Evolutionary conservation across 92 coral and sea anemone species (phyloP).

Genomic region (Zoanthus sociatus): DNA sequence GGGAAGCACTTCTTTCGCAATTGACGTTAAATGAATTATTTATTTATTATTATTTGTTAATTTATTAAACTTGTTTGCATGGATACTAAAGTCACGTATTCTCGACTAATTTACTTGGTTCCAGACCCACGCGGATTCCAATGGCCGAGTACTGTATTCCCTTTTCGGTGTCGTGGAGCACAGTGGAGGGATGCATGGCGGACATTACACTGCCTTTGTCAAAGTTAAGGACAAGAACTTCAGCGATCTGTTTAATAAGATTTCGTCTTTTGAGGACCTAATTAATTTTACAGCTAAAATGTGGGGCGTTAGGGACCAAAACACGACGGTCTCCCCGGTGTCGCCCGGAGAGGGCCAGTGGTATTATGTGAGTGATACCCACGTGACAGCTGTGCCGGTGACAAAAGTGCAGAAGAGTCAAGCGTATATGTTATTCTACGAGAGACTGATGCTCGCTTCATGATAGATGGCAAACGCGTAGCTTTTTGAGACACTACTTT

Average conservation of each 20-base stretch:
- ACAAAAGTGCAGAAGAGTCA: conserved; percentile 87
- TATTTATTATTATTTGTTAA: no score
- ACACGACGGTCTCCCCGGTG: conserved; percentile 51
- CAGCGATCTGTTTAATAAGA: conserved; percentile 54
- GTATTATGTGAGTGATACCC: conserved; percentile 96
- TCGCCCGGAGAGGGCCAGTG: conserved; percentile 80
- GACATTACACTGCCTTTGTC: conserved; percentile 96
- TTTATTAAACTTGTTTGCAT: neutral
- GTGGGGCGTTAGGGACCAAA: conserved; percentile 68
- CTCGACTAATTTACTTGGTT: neutral
- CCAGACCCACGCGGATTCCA: conserved; percentile 79
- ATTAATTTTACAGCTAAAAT: conserved; percentile 62
- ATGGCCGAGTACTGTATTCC: conserved; percentile 84
- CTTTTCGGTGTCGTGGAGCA: conserved; percentile 90
- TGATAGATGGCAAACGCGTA: neutral
- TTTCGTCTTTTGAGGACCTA: conserved; percentile 70
- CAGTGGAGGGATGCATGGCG: conserved; percentile 95
- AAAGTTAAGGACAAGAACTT: conserved; percentile 64
- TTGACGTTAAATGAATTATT: no score
- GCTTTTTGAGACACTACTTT: no score
- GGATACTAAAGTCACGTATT: no score
- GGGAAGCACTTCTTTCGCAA: no score
- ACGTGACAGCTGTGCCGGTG: conserved; percentile 78
- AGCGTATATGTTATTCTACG: conserved; percentile 95
- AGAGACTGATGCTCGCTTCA: conserved; percentile 67